These are phyloP conservation scores for Lordiphosa stackelbergi DNA, from an alignment of 1,140 invertebrate species.

Conservation along the genomic window DNA sequence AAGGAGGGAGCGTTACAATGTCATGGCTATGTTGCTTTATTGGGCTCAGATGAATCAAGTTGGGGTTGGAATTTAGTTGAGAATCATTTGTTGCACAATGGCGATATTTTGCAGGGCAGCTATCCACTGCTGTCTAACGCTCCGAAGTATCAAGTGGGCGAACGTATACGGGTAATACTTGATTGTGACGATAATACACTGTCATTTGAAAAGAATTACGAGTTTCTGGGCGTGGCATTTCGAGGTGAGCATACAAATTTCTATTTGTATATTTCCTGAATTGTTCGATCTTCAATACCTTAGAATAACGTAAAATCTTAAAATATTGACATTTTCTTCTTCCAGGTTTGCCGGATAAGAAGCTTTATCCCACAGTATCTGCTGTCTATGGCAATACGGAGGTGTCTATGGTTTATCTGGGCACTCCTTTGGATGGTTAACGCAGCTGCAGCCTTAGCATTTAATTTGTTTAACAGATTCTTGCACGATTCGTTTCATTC, in stretches of 20 bases:
- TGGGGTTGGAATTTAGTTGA: conserved; percentile 99
- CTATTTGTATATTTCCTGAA: too few relatives aligned
- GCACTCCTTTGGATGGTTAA: conserved; percentile 94
- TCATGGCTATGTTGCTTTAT: conserved; percentile 94
- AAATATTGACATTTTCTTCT: conserved; percentile 65
- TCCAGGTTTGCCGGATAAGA: conserved; percentile 93
- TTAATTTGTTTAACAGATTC: conserved; percentile 55
- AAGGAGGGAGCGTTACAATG: conserved; percentile 94
- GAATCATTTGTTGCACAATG: conserved; percentile 97
- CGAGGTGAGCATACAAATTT: conserved; percentile 81
- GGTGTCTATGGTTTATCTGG: conserved; percentile 99
- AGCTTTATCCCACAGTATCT: conserved; percentile 96
- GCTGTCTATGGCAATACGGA: conserved; percentile 99
- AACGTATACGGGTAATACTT: conserved; percentile 96
- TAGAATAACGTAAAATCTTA: too few relatives aligned
- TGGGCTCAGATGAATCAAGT: conserved; percentile 97
- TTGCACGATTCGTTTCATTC: conserved; percentile 4
- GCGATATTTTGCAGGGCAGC: conserved; percentile 92
- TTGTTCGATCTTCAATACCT: too few relatives aligned
- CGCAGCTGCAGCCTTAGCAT: conserved; percentile 53
- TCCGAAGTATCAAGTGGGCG: conserved; percentile 98
- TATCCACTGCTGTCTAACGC: conserved; percentile 98
- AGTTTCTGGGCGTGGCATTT: conserved; percentile 98
- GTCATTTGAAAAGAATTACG: conserved; percentile 99
- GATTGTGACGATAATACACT: conserved; percentile 98